Base-by-base conservation (phyloP, 2,888 invertebrate species). In the Pocota personata region DNA sequence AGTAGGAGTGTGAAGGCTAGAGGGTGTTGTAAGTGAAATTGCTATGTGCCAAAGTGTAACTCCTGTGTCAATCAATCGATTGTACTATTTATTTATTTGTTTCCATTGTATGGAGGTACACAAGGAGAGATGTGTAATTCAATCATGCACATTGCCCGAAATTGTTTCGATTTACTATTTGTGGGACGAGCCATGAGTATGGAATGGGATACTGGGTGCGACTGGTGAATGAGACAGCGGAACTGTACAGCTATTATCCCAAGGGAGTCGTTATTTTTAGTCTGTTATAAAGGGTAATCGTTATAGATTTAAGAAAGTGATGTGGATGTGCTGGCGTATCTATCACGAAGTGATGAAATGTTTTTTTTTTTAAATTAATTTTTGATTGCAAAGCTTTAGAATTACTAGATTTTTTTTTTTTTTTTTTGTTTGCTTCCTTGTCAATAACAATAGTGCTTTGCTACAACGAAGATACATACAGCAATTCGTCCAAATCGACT, bases 61-160 rank as follows among this genome's bases (percentile, higher is more conserved):
- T 71, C 21, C 40, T 78, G 69, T 71, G 78, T 71, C 78, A 78
- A 71, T 78, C 78, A 78, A 78, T 78, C 69, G 52, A 71, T 78
- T 78, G 69, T 62, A 30, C 10, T 57, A 69, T 69, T 46, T 60
- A 69, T 52, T 58, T 69, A 24, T 35, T 21, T 24, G 2, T 21
- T 0, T 12, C 10, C 0, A 1, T 6, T 43, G n/a, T 32, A 1
- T 37, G 19, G 7, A n/a, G 37, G 69, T 50, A 16, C 32, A 8
- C 16, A 58, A 60, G 32, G n/a, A 32, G 46, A 5, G 27, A 62
- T 24, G 43, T 21, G 64, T 75, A 72, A 60, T 72, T 72, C 60
- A 72, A 50, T 60, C 72, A 37, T 50, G 60, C 37, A 60, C 50
- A 57, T 69, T 40, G 10, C 19, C 32, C 55, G 69, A 57, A 69